These are phyloP conservation scores for Aldabrachelys gigantea DNA, from an alignment of 2,113 vertebrate genomes.

Conservation along the genomic window DNA sequence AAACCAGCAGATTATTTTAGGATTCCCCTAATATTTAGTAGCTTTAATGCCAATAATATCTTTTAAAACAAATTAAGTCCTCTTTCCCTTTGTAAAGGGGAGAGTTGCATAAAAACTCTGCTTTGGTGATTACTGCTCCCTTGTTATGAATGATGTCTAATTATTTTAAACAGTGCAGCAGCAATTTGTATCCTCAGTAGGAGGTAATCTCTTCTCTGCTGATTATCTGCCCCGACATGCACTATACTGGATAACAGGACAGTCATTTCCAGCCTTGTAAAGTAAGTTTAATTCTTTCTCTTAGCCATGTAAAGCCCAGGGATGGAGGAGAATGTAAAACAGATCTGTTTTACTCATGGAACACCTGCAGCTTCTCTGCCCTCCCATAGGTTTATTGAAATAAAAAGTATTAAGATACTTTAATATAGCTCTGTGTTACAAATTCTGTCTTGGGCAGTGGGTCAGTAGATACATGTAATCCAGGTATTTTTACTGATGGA, in stretches of 20 bases:
- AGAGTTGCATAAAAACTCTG: neutral
- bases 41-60: neutral
- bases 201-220: neutral
- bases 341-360: neutral
- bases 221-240: neutral
- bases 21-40: neutral
- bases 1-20: neutral
- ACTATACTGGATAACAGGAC: neutral
- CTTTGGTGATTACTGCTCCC: neutral
- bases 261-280: neutral
- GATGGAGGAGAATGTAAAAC: neutral
- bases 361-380: conserved; percentile 13
- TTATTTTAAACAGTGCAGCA: neutral
- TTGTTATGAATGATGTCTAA: neutral
- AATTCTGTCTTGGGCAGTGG: conserved; percentile 41
- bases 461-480: neutral
- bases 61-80: neutral
- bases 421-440: conserved; percentile 37
- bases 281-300: neutral
- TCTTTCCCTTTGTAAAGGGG: neutral
- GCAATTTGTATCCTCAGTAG: neutral
- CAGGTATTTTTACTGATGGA: conserved; percentile 9
- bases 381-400: neutral
- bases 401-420: conserved; percentile 32
- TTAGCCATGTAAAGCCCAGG: neutral